A percentile compares a stretch with the other conserved stretches of the same genome.
Conservation (phyloP, 1,140 invertebrate genomes). For the Camponotus vicinus region DNA sequence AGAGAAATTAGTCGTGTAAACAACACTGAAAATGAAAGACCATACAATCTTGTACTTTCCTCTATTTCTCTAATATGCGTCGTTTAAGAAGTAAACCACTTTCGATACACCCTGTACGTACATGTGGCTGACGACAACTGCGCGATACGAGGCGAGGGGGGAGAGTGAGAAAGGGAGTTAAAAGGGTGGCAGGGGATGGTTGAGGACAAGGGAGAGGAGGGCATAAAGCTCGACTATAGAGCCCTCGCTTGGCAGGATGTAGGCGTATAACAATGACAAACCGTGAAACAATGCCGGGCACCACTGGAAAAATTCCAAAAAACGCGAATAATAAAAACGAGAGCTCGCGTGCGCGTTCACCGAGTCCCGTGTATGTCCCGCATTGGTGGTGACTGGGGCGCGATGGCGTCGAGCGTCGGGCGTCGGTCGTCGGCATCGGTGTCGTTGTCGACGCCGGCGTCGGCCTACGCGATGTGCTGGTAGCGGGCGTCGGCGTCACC, state of each 20-base stretch:
- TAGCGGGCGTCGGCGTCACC: slow-evolving; percentile 19
- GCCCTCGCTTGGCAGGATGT: slow-evolving; percentile 78
- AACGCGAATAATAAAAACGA: slow-evolving; percentile 85
- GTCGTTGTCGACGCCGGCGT: slow-evolving; percentile 26
- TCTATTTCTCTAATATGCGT: background rate
- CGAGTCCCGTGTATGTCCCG: slow-evolving; percentile 64
- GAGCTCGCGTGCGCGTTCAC: slow-evolving; percentile 77
- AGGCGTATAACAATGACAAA: slow-evolving; percentile 85
- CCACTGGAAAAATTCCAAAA: slow-evolving; percentile 87
- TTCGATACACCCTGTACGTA: slow-evolving; percentile 50
- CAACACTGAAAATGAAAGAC: background rate
- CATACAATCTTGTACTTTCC: background rate
- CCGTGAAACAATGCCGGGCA: slow-evolving; percentile 85
- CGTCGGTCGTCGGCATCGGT: background rate
- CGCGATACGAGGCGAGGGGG: background rate
- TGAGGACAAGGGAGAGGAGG: slow-evolving; percentile 34
- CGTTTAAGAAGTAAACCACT: slow-evolving; percentile 45
- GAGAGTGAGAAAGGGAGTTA: too few species aligned
- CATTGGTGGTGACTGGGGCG: slow-evolving; percentile 68
- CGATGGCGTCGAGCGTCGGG: slow-evolving; percentile 45
- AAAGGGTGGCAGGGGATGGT: slow-evolving; percentile 20
- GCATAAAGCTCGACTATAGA: slow-evolving; percentile 69
- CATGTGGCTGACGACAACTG: slow-evolving; percentile 51
- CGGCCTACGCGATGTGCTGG: slow-evolving; percentile 37
- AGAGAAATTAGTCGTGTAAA: background rate